Percentiles rank a stretch among this genome's conserved stretches.
phyloP scores from a whole-genome alignment of 1,140 invertebrate species.

The Globodera rostochiensis region DNA sequence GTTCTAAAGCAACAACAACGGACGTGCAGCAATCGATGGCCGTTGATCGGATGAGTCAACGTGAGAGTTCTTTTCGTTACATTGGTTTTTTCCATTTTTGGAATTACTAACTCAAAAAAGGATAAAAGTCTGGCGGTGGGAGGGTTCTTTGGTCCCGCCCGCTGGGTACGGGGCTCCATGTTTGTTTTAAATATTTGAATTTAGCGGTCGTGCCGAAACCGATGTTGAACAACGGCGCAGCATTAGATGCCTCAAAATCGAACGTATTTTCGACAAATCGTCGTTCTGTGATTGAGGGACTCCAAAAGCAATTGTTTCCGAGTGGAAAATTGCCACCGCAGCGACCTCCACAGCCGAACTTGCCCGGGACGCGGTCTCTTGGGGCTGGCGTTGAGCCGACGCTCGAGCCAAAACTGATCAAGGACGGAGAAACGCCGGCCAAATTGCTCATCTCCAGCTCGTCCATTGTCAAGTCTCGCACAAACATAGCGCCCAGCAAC shows the following conservation, averaged over 20 bases:
- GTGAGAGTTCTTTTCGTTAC: background rate
- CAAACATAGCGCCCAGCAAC: slow-evolving; percentile 42
- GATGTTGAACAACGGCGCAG: background rate
- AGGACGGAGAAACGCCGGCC: slow-evolving; percentile 4
- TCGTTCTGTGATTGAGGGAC: slow-evolving; percentile 46
- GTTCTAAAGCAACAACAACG: background rate
- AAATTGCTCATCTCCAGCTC: slow-evolving; percentile 8
- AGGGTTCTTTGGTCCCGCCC: no score
- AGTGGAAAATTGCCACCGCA: slow-evolving; percentile 36
- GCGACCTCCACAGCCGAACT: slow-evolving; percentile 20
- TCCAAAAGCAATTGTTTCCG: slow-evolving; percentile 47
- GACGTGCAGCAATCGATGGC: slow-evolving; percentile 6
- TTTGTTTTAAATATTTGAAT: background rate
- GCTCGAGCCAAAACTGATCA: slow-evolving; percentile 16
- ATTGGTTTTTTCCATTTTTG: background rate
- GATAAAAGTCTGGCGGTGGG: no score
- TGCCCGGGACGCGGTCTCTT: slow-evolving; percentile 6
- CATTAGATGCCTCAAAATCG: background rate
- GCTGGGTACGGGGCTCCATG: no score
- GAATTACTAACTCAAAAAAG: no score
- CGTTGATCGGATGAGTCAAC: background rate
- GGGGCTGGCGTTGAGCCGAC: background rate
- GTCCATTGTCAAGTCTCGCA: slow-evolving; percentile 21
- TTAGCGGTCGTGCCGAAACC: background rate
- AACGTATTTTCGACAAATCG: slow-evolving; percentile 31